Conservation (phyloP, 1,140 invertebrate species). For the Rhagoletis zephyria region DNA sequence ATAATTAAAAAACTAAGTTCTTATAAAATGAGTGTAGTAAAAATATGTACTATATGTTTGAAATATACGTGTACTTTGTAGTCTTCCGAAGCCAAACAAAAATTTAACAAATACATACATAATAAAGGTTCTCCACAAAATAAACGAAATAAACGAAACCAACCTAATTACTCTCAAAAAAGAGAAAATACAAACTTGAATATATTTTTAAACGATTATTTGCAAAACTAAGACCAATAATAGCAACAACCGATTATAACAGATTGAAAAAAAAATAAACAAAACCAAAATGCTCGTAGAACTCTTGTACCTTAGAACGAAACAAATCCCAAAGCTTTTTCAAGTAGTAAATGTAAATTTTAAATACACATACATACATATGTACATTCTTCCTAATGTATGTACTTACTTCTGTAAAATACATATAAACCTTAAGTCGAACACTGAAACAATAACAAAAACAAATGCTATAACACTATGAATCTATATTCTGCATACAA, state of each 20-base stretch:
- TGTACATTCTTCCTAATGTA: background rate
- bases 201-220: constrained; percentile 14
- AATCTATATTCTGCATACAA: background rate
- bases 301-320: constrained; percentile 47
- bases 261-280: background rate
- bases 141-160: constrained; percentile 26
- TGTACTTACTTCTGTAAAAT: too few species aligned
- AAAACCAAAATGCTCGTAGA: background rate
- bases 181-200: background rate
- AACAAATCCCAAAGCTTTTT: constrained; percentile 50
- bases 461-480: background rate
- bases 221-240: constrained; percentile 5
- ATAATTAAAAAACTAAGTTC: background rate
- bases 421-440: background rate
- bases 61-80: constrained; percentile 23
- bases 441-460: background rate
- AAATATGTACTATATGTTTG: constrained; percentile 25
- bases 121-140: background rate
- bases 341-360: background rate
- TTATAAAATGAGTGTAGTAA: constrained; percentile 6
- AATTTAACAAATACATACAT: background rate
- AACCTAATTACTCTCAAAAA: background rate
- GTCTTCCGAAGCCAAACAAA: constrained; percentile 26
- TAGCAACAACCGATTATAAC: background rate
- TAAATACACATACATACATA: background rate